These are phyloP conservation scores for Ormyrus labotus DNA, from an alignment of 2,888 invertebrate species.

Conservation along the genomic window DNA sequence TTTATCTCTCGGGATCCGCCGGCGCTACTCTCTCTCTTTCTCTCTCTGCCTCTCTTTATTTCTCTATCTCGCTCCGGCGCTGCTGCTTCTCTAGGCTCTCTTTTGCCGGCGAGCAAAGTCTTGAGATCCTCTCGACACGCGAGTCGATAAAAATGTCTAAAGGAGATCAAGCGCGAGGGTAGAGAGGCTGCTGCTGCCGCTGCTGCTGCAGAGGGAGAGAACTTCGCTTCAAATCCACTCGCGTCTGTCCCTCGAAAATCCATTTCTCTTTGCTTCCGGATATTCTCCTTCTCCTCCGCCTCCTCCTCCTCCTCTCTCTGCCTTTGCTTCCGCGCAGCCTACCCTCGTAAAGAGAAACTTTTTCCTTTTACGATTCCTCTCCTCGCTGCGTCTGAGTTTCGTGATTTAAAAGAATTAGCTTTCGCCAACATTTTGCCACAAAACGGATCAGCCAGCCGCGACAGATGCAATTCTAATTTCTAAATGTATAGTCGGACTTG, in stretches of 20 bases:
- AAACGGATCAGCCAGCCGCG: too few relatives aligned
- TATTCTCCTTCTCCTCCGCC: constrained; percentile 5
- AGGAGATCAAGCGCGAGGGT: constrained; percentile 37
- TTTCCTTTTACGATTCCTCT: too few relatives aligned
- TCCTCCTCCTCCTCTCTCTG: not conserved
- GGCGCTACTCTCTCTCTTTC: not conserved
- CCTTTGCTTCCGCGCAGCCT: too few relatives aligned
- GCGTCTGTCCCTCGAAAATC: constrained; percentile 46
- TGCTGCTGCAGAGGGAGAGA: not conserved
- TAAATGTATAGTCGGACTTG: too few relatives aligned
- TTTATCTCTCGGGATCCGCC: constrained; percentile 45
- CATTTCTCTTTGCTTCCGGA: constrained; percentile 48
- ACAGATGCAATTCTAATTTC: too few relatives aligned
- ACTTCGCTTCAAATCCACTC: constrained; percentile 45
- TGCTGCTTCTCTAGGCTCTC: not conserved
- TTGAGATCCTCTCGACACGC: constrained; percentile 50
- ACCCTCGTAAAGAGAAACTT: too few relatives aligned
- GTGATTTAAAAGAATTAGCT: too few relatives aligned
- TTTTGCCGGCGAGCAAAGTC: constrained; percentile 38
- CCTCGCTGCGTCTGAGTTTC: too few relatives aligned
- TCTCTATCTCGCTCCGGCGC: constrained; percentile 23
- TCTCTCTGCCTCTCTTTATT: constrained; percentile 14
- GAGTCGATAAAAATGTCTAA: constrained; percentile 53
- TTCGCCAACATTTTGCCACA: too few relatives aligned
- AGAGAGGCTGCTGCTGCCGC: not conserved